These are phyloP conservation scores for Hypomecis atomaria DNA, from an alignment of 2,888 invertebrate genomes.

Conservation along the genomic window DNA sequence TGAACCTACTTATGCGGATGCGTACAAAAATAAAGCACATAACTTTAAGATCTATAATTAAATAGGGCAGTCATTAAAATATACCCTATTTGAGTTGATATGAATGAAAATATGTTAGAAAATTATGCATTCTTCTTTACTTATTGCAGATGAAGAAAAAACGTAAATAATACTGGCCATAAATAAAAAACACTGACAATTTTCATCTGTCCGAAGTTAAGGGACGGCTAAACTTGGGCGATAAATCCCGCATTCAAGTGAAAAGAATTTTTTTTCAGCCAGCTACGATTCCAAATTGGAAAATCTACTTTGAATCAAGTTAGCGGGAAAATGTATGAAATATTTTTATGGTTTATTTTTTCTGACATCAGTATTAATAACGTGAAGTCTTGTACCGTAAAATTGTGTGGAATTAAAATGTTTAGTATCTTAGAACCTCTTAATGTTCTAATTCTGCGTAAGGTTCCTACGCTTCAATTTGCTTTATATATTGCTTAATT, in stretches of 20 bases:
- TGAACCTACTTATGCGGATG: no score
- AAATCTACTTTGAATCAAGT: conserved; percentile 70
- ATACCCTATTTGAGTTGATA: no score
- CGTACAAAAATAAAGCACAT: no score
- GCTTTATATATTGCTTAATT: no score
- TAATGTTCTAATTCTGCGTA: no score
- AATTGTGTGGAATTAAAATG: no score
- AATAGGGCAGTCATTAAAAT: no score
- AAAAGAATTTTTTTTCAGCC: conserved; percentile 57
- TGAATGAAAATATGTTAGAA: no score
- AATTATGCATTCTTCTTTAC: not conserved
- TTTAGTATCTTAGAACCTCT: no score
- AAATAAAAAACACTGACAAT: conserved; percentile 66
- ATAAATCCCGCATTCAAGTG: conserved; percentile 76
- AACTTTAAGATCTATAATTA: no score
- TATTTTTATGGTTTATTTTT: conserved; percentile 56
- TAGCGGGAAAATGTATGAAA: conserved; percentile 39
- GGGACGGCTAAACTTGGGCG: conserved; percentile 59
- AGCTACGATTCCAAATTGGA: conserved; percentile 77
- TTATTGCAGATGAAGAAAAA: conserved; percentile 14
- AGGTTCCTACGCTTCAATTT: no score
- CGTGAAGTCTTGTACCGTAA: not conserved
- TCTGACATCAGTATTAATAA: not conserved
- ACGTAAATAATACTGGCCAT: conserved; percentile 26
- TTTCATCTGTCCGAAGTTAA: conserved; percentile 58